Evolutionary conservation across 2,888 invertebrate species (phyloP).

Genomic region (Gastracanthus pulcherrimus): DNA sequence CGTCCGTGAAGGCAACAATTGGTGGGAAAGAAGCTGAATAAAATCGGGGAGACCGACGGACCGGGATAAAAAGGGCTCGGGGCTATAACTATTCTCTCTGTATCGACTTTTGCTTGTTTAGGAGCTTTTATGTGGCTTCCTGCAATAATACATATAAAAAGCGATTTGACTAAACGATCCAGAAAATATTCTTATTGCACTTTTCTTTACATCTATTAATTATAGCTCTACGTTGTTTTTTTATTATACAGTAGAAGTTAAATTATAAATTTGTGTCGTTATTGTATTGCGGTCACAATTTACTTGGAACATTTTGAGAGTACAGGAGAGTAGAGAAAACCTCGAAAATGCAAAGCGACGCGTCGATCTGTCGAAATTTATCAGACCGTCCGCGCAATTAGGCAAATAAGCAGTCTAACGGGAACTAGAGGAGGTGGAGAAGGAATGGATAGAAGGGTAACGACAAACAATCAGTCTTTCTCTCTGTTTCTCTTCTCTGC

Average conservation of each 20-base stretch:
- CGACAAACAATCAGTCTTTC: slow-evolving; percentile 74
- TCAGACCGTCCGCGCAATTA: slow-evolving; percentile 73
- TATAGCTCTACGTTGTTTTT: too few species aligned
- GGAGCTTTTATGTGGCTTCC: slow-evolving; percentile 1
- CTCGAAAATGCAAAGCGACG: slow-evolving; percentile 66
- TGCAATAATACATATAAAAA: background rate
- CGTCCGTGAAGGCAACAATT: background rate
- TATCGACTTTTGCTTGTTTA: slow-evolving; percentile 2
- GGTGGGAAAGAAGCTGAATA: slow-evolving; percentile 14
- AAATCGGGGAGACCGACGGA: slow-evolving; percentile 24
- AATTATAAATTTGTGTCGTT: too few species aligned
- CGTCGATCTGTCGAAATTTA: slow-evolving; percentile 74
- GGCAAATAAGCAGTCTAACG: slow-evolving; percentile 76
- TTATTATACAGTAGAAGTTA: too few species aligned
- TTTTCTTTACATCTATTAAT: too few species aligned
- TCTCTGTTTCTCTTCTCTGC: slow-evolving; percentile 61
- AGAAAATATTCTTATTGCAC: slow-evolving; percentile 12
- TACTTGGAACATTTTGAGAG: too few species aligned
- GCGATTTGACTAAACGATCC: background rate
- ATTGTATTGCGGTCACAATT: too few species aligned
- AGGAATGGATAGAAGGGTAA: slow-evolving; percentile 71
- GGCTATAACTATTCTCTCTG: background rate
- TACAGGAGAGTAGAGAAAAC: too few species aligned
- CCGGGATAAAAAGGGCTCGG: background rate
- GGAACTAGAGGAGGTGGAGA: slow-evolving; percentile 67